Conservation (phyloP, 2,113 vertebrate species). For the Lagopus muta region DNA sequence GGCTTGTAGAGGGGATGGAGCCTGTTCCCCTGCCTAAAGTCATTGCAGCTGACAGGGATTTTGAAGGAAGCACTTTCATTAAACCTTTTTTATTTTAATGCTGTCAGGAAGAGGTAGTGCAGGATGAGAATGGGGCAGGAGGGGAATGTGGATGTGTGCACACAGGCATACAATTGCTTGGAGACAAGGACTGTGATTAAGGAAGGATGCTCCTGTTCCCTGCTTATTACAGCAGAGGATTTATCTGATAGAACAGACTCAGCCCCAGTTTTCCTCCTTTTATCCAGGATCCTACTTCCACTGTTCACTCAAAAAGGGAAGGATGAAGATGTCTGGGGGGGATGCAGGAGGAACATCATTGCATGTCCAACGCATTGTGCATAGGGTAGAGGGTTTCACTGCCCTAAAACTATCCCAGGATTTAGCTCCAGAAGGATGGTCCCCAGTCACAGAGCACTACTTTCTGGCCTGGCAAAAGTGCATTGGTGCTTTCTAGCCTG, state of each 20-base stretch:
- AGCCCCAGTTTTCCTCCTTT: constrained; percentile 37
- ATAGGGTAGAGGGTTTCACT: background rate
- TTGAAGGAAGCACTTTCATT: background rate
- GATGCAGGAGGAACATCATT: background rate
- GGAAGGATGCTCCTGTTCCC: background rate
- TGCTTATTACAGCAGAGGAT: constrained; percentile 12
- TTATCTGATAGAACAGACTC: constrained; percentile 58
- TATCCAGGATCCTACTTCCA: background rate
- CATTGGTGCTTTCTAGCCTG: background rate
- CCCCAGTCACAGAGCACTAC: background rate
- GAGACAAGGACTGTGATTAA: constrained; percentile 41
- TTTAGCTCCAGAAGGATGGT: background rate
- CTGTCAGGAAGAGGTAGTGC: background rate
- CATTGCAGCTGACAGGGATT: background rate
- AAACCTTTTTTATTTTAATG: background rate
- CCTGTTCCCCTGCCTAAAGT: background rate
- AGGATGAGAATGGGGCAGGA: background rate
- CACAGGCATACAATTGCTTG: constrained; percentile 28
- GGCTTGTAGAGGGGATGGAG: background rate
- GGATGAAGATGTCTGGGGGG: background rate
- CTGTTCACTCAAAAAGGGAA: background rate
- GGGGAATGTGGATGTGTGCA: background rate
- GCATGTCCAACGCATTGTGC: rapidly evolving
- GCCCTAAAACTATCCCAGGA: background rate
- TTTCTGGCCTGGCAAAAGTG: background rate